These are phyloP conservation scores for Pardalotus punctatus DNA, from an alignment of 2,113 vertebrate genomes.

Conservation along the genomic window DNA sequence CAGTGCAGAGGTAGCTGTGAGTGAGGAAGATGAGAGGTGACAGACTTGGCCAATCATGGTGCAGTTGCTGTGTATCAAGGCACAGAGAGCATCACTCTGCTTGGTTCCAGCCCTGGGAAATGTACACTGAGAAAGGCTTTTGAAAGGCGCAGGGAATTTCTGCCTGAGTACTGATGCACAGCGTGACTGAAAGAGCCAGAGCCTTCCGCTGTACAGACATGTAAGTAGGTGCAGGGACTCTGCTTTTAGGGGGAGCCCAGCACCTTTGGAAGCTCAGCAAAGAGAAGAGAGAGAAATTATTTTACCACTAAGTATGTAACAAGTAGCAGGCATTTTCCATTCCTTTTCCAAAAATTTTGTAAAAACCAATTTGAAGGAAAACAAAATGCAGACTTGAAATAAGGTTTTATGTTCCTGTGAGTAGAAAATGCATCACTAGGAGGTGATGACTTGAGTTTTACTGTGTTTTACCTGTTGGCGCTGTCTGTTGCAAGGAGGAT, in stretches of 20 bases:
- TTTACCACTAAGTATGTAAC: background rate
- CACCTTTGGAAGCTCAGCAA: background rate
- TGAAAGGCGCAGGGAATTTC: background rate
- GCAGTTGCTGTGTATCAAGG: background rate
- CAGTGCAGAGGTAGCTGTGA: background rate
- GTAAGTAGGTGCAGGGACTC: background rate
- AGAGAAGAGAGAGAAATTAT: background rate
- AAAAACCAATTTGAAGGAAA: background rate
- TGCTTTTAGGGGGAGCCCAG: fast-evolving
- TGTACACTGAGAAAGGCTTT: background rate
- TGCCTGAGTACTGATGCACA: background rate
- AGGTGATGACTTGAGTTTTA: background rate
- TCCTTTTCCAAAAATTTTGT: background rate
- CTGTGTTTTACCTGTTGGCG: background rate
- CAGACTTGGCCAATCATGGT: fast-evolving
- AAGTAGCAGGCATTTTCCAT: background rate
- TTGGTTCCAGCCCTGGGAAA: background rate
- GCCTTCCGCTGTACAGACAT: background rate
- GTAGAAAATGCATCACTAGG: background rate
- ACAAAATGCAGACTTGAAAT: background rate
- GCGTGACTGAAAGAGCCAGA: fast-evolving
- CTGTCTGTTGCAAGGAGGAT: background rate
- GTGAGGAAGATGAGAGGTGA: background rate
- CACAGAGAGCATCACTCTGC: fast-evolving
- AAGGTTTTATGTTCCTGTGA: background rate